These are phyloP conservation scores for Cotesia chilonis DNA, from an alignment of 1,140 invertebrate species.

Conservation along the genomic window DNA sequence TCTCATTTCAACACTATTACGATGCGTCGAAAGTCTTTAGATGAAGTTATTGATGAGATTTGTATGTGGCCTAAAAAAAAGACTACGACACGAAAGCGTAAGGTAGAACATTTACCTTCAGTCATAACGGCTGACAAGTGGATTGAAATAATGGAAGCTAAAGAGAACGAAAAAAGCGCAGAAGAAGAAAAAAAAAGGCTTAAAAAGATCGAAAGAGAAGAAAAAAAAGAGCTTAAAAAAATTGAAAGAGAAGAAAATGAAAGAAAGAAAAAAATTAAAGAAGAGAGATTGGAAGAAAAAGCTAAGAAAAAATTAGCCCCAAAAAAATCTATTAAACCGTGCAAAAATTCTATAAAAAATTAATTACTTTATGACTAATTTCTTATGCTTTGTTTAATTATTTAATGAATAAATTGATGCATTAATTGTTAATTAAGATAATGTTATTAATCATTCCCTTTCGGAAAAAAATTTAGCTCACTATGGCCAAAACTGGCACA, in stretches of 20 bases:
- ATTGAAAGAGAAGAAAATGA: constrained; percentile 26
- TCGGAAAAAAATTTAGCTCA: constrained; percentile 1
- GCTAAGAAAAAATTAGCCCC: constrained; percentile 29
- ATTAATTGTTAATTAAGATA: constrained; percentile 19
- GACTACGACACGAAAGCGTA: constrained; percentile 9
- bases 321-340: constrained; percentile 23
- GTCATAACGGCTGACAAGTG: constrained; percentile 42
- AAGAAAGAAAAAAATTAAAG: constrained; percentile 25
- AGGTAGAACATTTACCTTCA: constrained; percentile 38
- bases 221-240: constrained; percentile 20
- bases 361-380: constrained; percentile 10
- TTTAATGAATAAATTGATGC: constrained; percentile 21
- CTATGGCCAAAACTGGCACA: constrained; percentile 25
- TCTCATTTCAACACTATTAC: not conserved
- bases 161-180: constrained; percentile 22
- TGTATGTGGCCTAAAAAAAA: constrained; percentile 39
- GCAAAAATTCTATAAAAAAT: constrained; percentile 25
- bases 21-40: constrained; percentile 26
- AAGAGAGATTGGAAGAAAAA: constrained; percentile 32
- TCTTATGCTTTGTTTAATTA: constrained; percentile 13
- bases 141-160: constrained; percentile 37
- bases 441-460: not conserved
- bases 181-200: constrained; percentile 24
- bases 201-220: constrained; percentile 24
- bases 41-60: constrained; percentile 16